These are phyloP conservation scores for Clarias platycephalus DNA, from an alignment of 2,797 vertebrate species.

Conservation along the genomic window DNA sequence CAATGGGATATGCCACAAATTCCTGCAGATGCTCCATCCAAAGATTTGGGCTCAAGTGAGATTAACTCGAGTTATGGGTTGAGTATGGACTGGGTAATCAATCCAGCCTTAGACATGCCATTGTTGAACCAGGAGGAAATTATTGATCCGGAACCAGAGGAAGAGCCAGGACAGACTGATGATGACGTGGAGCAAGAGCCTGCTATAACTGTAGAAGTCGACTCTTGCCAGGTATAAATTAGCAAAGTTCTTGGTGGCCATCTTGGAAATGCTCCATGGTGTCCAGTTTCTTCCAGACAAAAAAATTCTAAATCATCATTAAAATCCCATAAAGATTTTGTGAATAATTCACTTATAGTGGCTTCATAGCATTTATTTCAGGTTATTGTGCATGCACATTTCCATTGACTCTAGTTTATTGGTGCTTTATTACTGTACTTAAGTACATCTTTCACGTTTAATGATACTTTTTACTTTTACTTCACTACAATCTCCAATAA, in stretches of 20 bases:
- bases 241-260: background rate
- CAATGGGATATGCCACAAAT: conserved; percentile 69
- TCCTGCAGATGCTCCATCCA: conserved; percentile 33
- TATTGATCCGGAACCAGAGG: conserved; percentile 10
- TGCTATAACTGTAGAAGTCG: conserved; percentile 2
- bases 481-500: no score
- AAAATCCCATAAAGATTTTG: background rate
- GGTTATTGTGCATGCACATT: background rate
- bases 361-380: background rate
- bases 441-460: no score
- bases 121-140: conserved; percentile 9
- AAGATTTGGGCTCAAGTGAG: conserved; percentile 53
- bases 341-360: background rate
- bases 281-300: background rate
- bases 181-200: background rate
- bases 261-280: background rate
- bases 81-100: conserved; percentile 46
- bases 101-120: conserved; percentile 5
- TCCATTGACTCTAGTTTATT: background rate
- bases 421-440: no score
- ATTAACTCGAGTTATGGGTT: conserved; percentile 36
- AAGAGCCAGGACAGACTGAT: background rate
- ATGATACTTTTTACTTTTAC: no score
- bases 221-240: conserved; percentile 44
- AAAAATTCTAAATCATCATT: background rate